Evolutionary conservation across 2,113 vertebrate genomes (phyloP), one percentile per base, ranked within the genome.

Genomic region (Lampris incognitus): DNA sequence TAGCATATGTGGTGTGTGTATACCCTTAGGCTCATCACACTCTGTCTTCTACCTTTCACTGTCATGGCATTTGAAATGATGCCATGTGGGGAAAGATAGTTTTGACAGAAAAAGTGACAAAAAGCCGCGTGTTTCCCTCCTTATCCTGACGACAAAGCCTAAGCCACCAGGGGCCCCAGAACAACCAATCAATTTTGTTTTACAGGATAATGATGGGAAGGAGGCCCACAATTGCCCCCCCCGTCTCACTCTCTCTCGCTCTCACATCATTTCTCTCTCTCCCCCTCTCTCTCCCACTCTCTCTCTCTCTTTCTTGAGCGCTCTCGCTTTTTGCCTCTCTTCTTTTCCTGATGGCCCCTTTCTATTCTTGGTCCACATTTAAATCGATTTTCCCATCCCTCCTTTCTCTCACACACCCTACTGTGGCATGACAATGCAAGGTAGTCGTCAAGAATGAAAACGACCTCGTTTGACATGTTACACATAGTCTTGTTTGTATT

Each of bases 41-140:
- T 88, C 76, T 24, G 24, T 76, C 74, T 88, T 96, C 93, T 93
- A 95, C 95, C 94, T 95, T 94, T 94, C 94, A 93, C 96, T 94
- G 96, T 95, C 96, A 95, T 92, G 90, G 95, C 96, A 96, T 96
- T 97, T 97, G 96, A 96, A 97, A 95, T 94, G 95, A 96, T 95
- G 95, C 92, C 97, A 96, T 97, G 96, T 96, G 96, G 95, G 85
- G 93, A 92, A 94, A 96, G 95, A 95, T 92, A 91, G 94, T 95
- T 96, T 95, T 93, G 92, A 95, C 93, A 96, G 95, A 94, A 95
- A 92, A 88, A 96, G 93, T 90, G 94, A 89, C 24, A 24, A 24
- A 88, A 93, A 89, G 87, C 85, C 72, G 94, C 94, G 92, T 92
- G 93, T 94, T 94, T 95, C 94, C 92, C 83, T 83, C 76, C 73